Percentiles rank a stretch among this genome's conserved stretches.
Evolutionary conservation across 2,888 invertebrate genomes (phyloP).

Genomic region (Zaprionus lineosus): DNA sequence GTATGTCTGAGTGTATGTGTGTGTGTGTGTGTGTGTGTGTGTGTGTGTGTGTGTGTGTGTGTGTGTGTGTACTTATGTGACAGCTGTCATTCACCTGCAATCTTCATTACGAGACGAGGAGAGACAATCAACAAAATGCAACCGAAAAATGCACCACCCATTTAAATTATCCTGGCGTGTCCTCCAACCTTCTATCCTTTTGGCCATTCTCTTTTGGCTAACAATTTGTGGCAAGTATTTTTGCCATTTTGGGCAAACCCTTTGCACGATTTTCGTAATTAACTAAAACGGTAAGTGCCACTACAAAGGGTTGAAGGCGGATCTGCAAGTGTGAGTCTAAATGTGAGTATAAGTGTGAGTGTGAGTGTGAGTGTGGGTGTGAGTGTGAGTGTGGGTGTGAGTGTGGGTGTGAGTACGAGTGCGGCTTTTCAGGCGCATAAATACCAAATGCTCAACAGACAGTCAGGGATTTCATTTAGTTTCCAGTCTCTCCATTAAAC

Average conservation of each 20-base stretch:
- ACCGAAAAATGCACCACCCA: slow-evolving; percentile 14
- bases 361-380: no score
- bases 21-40: no score
- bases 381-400: no score
- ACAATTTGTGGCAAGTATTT: slow-evolving; percentile 37
- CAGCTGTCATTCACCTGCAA: slow-evolving; percentile 45
- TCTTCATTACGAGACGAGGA: slow-evolving; percentile 64
- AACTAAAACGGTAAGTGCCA: slow-evolving; percentile 68
- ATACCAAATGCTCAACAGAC: slow-evolving; percentile 43
- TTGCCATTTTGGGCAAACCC: slow-evolving; percentile 26
- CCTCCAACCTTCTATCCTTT: neutral
- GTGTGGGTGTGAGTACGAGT: no score
- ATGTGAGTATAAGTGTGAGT: no score
- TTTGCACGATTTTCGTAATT: slow-evolving; percentile 58
- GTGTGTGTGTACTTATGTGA: slow-evolving; percentile 15
- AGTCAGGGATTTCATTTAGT: slow-evolving; percentile 59
- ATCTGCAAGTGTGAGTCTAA: no score
- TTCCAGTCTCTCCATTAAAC: slow-evolving; percentile 37
- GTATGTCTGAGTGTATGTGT: no score
- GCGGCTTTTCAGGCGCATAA: slow-evolving; percentile 28
- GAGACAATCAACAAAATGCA: slow-evolving; percentile 71
- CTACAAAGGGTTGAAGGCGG: no score
- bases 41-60: neutral
- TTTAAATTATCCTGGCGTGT: slow-evolving; percentile 2
- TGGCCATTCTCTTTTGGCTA: slow-evolving; percentile 17